These are phyloP conservation scores for Heliconius ethilla DNA, from an alignment of 2,888 invertebrate genomes.

Conservation along the genomic window DNA sequence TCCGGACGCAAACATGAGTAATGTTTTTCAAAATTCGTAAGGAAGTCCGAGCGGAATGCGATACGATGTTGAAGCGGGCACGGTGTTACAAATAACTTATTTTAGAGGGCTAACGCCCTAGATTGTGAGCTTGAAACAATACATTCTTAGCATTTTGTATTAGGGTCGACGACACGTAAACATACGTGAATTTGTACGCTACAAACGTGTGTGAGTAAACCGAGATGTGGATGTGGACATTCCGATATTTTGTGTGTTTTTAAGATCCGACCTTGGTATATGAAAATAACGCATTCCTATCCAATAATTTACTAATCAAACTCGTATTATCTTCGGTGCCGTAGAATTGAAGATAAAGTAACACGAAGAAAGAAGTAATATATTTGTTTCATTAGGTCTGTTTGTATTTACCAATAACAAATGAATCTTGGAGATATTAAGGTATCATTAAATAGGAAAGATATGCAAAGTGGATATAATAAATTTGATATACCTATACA, in stretches of 20 bases:
- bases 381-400: not conserved
- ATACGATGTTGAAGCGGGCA: conserved; percentile 56
- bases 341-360: not conserved
- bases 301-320: not conserved
- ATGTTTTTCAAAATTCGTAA: conserved; percentile 46
- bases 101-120: conserved; percentile 76
- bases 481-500: not conserved
- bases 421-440: conserved; percentile 4
- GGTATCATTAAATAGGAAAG: not conserved
- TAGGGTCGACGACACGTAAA: conserved; percentile 74
- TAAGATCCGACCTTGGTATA: conserved; percentile 15
- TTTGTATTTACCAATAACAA: conserved; percentile 2
- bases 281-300: conserved; percentile 6
- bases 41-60: conserved; percentile 59
- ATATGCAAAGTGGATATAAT: conserved; percentile 8
- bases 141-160: conserved; percentile 68
- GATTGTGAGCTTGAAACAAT: conserved; percentile 74
- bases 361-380: not conserved
- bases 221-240: conserved; percentile 26
- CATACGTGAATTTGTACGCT: conserved; percentile 57
- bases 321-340: not conserved
- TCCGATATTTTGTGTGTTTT: conserved; percentile 26
- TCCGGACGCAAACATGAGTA: conserved; percentile 30
- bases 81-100: conserved; percentile 71
- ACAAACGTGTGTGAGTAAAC: conserved; percentile 43